Evolutionary conservation across 2,888 invertebrate genomes (phyloP).

Genomic region (Amiota mariae): DNA sequence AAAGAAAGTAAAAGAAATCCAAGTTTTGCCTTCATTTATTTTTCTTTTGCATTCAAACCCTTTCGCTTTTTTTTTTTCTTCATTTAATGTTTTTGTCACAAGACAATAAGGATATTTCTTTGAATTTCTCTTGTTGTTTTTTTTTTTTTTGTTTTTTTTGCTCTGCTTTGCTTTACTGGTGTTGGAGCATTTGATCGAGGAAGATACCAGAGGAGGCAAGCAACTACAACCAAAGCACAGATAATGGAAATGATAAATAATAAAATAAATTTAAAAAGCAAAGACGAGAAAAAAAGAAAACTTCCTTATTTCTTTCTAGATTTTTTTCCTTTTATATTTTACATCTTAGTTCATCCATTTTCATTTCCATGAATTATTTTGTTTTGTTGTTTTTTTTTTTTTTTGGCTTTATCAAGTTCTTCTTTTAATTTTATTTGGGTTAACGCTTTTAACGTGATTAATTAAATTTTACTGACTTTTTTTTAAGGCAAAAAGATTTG

Average conservation of each 20-base stretch:
- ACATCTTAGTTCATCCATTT: not conserved
- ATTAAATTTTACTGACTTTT: too few relatives aligned
- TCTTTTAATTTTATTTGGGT: conserved; percentile 1
- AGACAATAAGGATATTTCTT: not conserved
- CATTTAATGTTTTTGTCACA: not conserved
- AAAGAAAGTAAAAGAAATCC: not conserved
- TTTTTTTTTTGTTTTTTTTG: not conserved
- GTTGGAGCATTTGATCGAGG: not conserved
- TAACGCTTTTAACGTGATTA: not conserved
- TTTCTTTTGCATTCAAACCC: not conserved
- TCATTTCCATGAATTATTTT: not conserved
- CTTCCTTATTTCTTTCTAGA: not conserved
- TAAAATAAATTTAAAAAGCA: conserved; percentile 1
- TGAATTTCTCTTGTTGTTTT: too few relatives aligned
- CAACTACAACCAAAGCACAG: not conserved
- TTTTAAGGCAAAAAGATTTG: too few relatives aligned
- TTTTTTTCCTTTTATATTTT: not conserved
- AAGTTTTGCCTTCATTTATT: not conserved
- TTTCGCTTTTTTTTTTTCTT: not conserved
- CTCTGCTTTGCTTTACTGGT: not conserved
- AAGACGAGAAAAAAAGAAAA: not conserved
- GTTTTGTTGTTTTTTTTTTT: not conserved
- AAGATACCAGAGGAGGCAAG: not conserved
- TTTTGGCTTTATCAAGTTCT: not conserved
- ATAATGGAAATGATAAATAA: conserved; percentile 21